Evolutionary conservation across 2,888 invertebrate species (phyloP), one percentile per base, ranked within the genome.

Genomic region (Timandra comae): DNA sequence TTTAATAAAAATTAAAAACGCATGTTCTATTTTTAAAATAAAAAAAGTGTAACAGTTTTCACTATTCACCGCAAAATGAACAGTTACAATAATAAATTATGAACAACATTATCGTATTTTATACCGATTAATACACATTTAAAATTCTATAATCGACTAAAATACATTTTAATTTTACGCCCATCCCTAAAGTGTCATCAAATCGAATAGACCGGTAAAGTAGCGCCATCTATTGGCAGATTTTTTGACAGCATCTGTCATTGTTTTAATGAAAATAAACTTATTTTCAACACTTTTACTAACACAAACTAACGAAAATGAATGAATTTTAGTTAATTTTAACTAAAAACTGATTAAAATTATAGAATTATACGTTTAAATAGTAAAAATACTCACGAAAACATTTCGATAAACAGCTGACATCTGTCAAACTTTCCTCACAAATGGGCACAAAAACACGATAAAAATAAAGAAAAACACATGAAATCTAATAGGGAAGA

Each of bases 361-460:
- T n/a, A n/a, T n/a, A n/a, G n/a, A n/a, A n/a, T n/a, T n/a, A n/a
- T 6, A 8, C 25, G 24, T 32, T 46, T 46, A 37, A 38, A 47
- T 23, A 30, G 6, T 27, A 46, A 35, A 46, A 59, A 58, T 72
- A 73, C 67, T 67, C 50, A 71, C 65, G 38, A 55, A 56, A 48
- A 44, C 49, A 56, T 59, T 59, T 54, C 51, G 47, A 45, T 38
- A 72, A 64, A 33, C 73, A 76, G 70, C 71, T 82, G 82, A 71
- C 81, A 82, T 49, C 80, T 82, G 82, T 80, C 81, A 80, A 78
- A 75, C 71, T 75, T 73, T 75, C 55, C 45, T 64, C 82, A 79
- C 82, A 81, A 79, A 81, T 80, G 78, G 68, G 72, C 78, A 77
- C 75, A 72, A 75, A 77, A 76, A 64, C 74, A 68, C 72, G 35